Evolutionary conservation across 2,113 vertebrate species (phyloP), one percentile per base, ranked within the genome.

Genomic region (Stomatorhinus ivindoensis): DNA sequence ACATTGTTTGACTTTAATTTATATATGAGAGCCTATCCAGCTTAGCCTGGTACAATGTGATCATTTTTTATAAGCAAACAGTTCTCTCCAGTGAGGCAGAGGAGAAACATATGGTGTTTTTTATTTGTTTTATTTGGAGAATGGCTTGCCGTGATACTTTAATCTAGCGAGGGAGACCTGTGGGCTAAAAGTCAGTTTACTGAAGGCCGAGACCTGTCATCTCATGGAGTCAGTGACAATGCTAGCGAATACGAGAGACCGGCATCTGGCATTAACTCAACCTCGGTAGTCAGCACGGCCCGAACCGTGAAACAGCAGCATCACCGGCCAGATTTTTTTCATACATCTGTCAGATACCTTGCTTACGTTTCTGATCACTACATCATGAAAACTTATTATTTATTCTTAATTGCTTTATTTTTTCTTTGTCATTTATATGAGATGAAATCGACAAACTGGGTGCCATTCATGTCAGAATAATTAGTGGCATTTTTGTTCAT

Each of bases 101-200:
- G 69, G 88, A 85, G 47, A 44, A 46, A 35, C 76, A 53, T 85
- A 80, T 61, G 86, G 35, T 58, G 73, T 83, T 87, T 90, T 90
- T 87, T 89, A 76, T 92, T 92, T 73, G 88, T 83, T 89, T 90
- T 88, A 91, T 89, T 85, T 9, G 53, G 73, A 55, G 88, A 90
- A 89, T 86, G 90, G 73, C 61, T 61, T 88, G n/a, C 19, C 1
- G 53, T 73, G 46, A 65, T 82, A 88, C 58, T 83, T 83, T 80
- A 88, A 88, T 89, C 87, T 35, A 58, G 86, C 39, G 21, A 65
- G 87, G 69, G 84, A 87, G 83, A 90, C 73, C 39, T 9, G 58
- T 55, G 39, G 35, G 80, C 50, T 17, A 42, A 88, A 85, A 80
- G 65, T 73, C 58, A 73, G 87, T 86, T 89, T 89, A 76, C 86